phyloP scores from a whole-genome alignment of 2,113 vertebrate species.

The Bungarus multicinctus region DNA sequence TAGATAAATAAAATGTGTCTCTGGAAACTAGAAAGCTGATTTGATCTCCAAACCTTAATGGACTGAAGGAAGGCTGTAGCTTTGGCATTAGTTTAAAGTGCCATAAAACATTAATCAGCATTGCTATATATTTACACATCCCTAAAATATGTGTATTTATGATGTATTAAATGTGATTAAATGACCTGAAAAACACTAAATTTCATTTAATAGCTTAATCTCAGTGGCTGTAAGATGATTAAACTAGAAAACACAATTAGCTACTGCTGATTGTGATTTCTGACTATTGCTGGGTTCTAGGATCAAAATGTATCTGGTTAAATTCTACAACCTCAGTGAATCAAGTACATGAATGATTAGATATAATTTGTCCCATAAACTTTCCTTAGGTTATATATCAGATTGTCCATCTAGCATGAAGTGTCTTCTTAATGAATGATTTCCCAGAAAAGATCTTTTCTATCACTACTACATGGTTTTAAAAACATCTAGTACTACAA shows the following conservation, averaged over 20 bases:
- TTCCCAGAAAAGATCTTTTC: not conserved
- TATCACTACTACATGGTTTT: too few relatives aligned
- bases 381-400: not conserved
- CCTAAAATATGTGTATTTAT: not conserved
- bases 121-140: not conserved
- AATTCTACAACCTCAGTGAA: not conserved
- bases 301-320: not conserved
- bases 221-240: not conserved
- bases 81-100: conserved; percentile 54
- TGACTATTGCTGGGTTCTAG: not conserved
- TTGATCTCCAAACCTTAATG: conserved; percentile 57
- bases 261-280: not conserved
- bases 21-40: conserved; percentile 50
- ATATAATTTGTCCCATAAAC: not conserved
- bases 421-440: not conserved
- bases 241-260: not conserved
- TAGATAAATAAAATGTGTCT: conserved; percentile 62
- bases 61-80: conserved; percentile 43
- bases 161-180: not conserved
- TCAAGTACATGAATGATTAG: too few relatives aligned
- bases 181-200: not conserved
- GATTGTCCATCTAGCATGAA: too few relatives aligned
- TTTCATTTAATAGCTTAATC: not conserved
- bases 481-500: not conserved
- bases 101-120: conserved; percentile 2